These are phyloP conservation scores for Myrmecobius fasciatus DNA, from an alignment of 2,113 vertebrate species.

Conservation along the genomic window DNA sequence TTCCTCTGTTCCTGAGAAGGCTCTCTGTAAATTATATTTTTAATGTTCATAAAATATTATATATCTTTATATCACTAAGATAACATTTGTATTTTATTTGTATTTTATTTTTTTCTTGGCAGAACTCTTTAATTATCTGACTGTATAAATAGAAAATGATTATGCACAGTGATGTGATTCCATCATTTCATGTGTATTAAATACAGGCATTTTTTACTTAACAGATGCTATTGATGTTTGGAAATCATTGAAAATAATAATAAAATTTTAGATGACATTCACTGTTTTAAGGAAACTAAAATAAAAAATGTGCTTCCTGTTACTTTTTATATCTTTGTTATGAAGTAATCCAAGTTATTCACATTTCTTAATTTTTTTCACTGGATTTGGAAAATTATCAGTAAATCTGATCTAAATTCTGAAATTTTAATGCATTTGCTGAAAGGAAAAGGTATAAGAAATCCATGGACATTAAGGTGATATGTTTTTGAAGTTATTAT, in stretches of 20 bases:
- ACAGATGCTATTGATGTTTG: background rate
- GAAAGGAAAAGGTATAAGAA: conserved; percentile 35
- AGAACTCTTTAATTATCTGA: background rate
- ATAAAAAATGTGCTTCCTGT: background rate
- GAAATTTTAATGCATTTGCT: conserved; percentile 12
- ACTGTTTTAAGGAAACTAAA: background rate
- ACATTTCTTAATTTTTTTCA: background rate
- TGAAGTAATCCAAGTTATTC: conserved; percentile 20
- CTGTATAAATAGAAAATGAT: background rate
- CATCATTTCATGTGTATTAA: background rate
- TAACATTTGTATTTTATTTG: background rate
- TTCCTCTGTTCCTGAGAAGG: background rate
- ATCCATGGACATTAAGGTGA: conserved; percentile 8
- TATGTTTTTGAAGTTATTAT: background rate
- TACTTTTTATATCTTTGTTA: conserved; percentile 10
- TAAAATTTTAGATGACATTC: background rate
- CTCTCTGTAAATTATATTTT: conserved; percentile 26
- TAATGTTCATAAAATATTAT: conserved; percentile 9
- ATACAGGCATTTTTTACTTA: background rate
- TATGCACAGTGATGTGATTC: background rate
- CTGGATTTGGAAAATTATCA: background rate
- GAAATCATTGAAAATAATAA: background rate
- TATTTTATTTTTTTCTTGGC: background rate
- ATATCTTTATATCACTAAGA: conserved; percentile 17
- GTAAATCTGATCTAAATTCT: conserved; percentile 55